Conservation (phyloP, 2,113 vertebrate genomes). For the Brienomyrus brachyistius region DNA sequence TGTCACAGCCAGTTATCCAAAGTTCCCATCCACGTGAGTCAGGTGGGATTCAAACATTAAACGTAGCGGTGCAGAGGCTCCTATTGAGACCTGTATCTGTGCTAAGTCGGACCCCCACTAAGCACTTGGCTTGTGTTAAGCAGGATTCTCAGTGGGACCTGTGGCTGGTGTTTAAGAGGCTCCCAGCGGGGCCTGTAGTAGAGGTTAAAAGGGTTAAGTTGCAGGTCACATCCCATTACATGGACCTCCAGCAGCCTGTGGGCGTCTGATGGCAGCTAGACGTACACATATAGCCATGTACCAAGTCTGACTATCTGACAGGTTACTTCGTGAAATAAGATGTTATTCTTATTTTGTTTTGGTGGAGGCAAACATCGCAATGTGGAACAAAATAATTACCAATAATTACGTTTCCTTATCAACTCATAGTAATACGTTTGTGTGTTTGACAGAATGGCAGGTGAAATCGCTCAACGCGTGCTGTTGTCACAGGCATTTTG, state of each 20-base stretch:
- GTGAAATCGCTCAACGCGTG: not conserved
- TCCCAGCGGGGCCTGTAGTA: constrained; percentile 35
- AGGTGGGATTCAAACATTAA: not conserved
- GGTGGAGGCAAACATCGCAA: not conserved
- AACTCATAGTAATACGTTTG: not conserved
- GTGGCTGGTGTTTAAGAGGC: constrained; percentile 57
- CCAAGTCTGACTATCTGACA: not conserved
- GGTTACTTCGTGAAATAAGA: not conserved
- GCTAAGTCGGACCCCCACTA: not conserved
- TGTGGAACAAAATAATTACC: not conserved
- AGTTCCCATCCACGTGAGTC: not conserved
- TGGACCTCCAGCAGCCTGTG: not conserved
- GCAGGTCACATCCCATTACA: not conserved
- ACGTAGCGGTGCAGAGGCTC: not conserved
- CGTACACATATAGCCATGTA: not conserved
- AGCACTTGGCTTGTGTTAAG: constrained; percentile 16
- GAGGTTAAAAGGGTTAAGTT: constrained; percentile 8
- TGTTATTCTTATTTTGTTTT: not conserved
- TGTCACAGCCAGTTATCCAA: not conserved
- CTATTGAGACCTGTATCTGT: not conserved
- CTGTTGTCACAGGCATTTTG: constrained; percentile 24
- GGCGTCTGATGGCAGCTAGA: not conserved
- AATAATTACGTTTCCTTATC: constrained; percentile 18
- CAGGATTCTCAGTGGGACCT: constrained; percentile 58
- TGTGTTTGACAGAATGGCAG: not conserved